Conservation (phyloP, 2,888 invertebrate genomes). For the Dichetophora obliterata region DNA sequence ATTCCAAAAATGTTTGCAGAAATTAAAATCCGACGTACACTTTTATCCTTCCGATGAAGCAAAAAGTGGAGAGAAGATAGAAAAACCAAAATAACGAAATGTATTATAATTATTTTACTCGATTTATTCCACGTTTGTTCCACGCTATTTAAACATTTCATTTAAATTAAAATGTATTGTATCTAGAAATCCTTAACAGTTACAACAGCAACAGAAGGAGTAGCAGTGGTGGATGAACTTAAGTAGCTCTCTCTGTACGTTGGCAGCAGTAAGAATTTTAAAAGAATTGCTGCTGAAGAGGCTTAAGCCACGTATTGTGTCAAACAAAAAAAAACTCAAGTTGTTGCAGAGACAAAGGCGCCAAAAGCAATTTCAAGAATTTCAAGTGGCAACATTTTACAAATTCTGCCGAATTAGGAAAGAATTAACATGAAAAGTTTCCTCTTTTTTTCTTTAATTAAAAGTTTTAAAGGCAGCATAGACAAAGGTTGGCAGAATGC, state of each 20-base stretch:
- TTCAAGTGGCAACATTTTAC: background rate
- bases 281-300: background rate
- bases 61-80: background rate
- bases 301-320: background rate
- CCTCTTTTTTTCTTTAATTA: too few relatives aligned
- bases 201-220: background rate
- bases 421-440: too few relatives aligned
- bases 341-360: background rate
- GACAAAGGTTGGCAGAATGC: too few relatives aligned
- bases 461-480: too few relatives aligned
- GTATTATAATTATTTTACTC: background rate
- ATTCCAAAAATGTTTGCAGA: too few relatives aligned
- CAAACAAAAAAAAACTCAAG: background rate
- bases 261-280: background rate
- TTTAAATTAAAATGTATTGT: constrained; percentile 4
- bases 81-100: too few relatives aligned
- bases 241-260: background rate
- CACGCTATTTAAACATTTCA: background rate
- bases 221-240: too few relatives aligned
- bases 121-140: background rate
- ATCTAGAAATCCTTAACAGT: background rate
- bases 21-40: too few relatives aligned
- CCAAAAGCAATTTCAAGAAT: background rate
- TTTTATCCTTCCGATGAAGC: background rate
- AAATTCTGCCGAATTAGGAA: too few relatives aligned